Conservation (phyloP, 1,140 invertebrate species). For the Capitella teleta region DNA sequence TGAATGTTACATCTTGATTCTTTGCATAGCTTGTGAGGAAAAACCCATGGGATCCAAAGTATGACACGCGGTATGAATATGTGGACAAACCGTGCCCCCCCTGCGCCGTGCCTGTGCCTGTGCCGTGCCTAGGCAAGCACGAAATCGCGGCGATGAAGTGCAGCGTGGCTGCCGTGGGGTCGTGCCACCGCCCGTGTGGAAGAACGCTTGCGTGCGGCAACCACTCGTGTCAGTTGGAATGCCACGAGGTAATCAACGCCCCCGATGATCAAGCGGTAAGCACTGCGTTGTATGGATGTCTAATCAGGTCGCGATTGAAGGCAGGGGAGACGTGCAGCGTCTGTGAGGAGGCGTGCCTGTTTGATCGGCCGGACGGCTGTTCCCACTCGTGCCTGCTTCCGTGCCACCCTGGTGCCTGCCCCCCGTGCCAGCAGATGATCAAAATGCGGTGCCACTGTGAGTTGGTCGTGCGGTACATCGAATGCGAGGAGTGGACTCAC, state of each 20-base stretch:
- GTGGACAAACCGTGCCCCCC: neutral
- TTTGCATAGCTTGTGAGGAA: neutral
- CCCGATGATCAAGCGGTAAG: slow-evolving; percentile 19
- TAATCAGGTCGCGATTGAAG: too few species aligned
- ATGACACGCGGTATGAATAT: neutral
- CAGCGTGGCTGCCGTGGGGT: slow-evolving; percentile 54
- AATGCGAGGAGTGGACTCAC: slow-evolving; percentile 55
- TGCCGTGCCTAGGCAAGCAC: neutral
- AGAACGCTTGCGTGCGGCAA: slow-evolving; percentile 60
- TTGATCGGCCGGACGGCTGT: slow-evolving; percentile 62
- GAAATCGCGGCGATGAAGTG: slow-evolving; percentile 60
- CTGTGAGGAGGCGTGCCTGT: slow-evolving; percentile 60
- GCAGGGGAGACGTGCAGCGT: slow-evolving; percentile 52
- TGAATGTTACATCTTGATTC: neutral
- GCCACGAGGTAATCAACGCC: slow-evolving; percentile 52
- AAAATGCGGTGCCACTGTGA: slow-evolving; percentile 68
- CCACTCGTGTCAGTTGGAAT: slow-evolving; percentile 61
- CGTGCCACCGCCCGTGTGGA: slow-evolving; percentile 65
- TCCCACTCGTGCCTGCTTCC: slow-evolving; percentile 59
- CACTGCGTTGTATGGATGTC: too few species aligned
- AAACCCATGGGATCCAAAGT: neutral
- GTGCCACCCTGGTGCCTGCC: slow-evolving; percentile 57
- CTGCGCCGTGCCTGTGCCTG: neutral
- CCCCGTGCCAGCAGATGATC: slow-evolving; percentile 57
- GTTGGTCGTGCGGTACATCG: slow-evolving; percentile 58